Conservation (phyloP, 2,797 vertebrate genomes). For the Mus minutoides region DNA sequence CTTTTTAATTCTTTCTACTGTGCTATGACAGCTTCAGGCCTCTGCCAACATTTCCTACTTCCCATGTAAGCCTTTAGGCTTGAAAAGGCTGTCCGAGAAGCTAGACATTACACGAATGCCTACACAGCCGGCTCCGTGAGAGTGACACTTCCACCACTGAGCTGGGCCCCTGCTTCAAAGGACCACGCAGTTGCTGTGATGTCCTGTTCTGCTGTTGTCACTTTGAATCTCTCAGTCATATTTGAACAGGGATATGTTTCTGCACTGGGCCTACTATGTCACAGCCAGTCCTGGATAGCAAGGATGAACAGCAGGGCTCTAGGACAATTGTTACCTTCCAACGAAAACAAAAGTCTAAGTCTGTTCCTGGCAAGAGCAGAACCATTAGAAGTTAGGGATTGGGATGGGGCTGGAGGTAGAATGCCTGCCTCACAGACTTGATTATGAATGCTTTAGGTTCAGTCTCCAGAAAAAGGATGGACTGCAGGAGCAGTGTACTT, state of each 20-base stretch:
- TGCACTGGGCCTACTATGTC: not conserved
- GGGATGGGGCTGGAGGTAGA: not conserved
- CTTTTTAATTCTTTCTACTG: not conserved
- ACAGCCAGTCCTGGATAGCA: not conserved
- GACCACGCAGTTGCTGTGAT: fast-evolving
- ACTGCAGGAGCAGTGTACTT: not conserved
- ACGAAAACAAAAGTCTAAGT: constrained; percentile 11
- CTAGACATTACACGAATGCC: not conserved
- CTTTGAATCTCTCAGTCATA: not conserved
- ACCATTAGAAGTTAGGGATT: not conserved
- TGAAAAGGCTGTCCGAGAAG: not conserved
- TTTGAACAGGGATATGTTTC: not conserved
- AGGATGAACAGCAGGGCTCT: not conserved
- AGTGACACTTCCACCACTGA: not conserved
- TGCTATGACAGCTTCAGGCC: not conserved
- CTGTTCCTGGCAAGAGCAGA: not conserved
- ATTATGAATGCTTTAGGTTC: not conserved
- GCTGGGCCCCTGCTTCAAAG: not conserved
- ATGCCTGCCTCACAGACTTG: not conserved
- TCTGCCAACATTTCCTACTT: not conserved
- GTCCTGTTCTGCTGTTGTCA: too few relatives aligned
- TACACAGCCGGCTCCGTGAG: fast-evolving
- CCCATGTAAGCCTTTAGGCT: not conserved
- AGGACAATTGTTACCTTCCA: not conserved
- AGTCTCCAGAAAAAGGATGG: not conserved